phyloP scores from a whole-genome alignment of 1,140 invertebrate species.

The Euwallacea similis region DNA sequence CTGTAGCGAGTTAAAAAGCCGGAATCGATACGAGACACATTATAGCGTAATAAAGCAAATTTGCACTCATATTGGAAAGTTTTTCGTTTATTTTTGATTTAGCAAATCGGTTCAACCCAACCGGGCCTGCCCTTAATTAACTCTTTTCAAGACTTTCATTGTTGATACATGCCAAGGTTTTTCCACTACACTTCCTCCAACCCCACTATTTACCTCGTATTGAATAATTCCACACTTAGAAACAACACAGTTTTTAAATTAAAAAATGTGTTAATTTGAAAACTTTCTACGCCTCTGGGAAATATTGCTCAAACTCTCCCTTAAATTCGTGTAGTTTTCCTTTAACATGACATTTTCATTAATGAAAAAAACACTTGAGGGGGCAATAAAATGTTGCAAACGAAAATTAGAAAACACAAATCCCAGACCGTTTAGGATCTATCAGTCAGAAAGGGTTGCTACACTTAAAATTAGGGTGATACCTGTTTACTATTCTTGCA shows the following conservation, averaged over 20 bases:
- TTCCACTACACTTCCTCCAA: background rate
- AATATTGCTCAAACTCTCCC: background rate
- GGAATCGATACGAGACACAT: constrained; percentile 30
- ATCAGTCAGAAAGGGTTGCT: background rate
- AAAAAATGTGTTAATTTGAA: background rate
- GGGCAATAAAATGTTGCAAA: background rate
- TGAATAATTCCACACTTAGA: background rate
- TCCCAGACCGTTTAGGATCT: background rate
- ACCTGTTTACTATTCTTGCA: background rate
- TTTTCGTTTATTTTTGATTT: constrained; percentile 28
- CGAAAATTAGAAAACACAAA: background rate
- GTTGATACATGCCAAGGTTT: constrained; percentile 16
- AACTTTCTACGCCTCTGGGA: background rate
- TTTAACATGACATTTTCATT: constrained; percentile 5
- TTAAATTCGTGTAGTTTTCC: background rate
- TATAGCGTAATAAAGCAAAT: constrained; percentile 32
- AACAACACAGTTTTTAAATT: background rate
- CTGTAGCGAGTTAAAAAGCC: constrained; percentile 7
- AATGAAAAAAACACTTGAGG: constrained; percentile 1
- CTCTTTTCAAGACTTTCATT: constrained; percentile 19
- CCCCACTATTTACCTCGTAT: background rate
- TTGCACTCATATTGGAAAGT: constrained; percentile 32
- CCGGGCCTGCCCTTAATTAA: constrained; percentile 23
- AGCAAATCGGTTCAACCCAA: constrained; percentile 14
- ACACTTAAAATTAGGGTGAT: background rate